A percentile compares a stretch with the other conserved stretches of the same genome.
These are phyloP conservation scores for Rhinichthys osculus DNA, from an alignment of 2,797 vertebrate species.

Conservation along the genomic window DNA sequence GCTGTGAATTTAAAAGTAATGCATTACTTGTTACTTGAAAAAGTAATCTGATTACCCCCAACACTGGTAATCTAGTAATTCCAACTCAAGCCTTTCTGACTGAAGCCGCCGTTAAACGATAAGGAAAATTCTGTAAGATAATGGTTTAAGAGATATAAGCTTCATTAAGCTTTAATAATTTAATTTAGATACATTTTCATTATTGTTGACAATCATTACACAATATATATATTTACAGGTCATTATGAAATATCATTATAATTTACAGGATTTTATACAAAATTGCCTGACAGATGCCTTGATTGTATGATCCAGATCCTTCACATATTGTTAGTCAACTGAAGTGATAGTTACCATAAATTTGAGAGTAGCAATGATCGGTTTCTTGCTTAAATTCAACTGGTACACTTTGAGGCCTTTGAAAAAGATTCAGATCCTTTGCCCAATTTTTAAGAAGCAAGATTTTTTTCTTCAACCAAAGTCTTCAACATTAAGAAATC, in stretches of 20 bases:
- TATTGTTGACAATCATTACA: conserved; percentile 86
- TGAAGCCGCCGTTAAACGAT: not conserved
- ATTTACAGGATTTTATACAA: conserved; percentile 87
- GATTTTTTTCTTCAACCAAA: conserved; percentile 66
- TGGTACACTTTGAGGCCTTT: conserved; percentile 77
- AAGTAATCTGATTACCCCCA: not conserved
- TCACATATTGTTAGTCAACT: conserved; percentile 71
- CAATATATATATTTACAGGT: conserved; percentile 84
- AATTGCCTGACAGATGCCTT: conserved; percentile 82
- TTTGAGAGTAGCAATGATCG: conserved; percentile 34
- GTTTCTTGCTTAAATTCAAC: conserved; percentile 68
- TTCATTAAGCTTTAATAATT: conserved; percentile 85
- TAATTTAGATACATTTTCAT: conserved; percentile 86
- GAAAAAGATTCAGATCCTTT: conserved; percentile 72
- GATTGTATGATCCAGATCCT: conserved; percentile 77
- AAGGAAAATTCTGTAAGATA: conserved; percentile 68
- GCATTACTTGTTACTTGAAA: not conserved
- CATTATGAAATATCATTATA: conserved; percentile 87
- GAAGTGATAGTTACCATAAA: conserved; percentile 31
- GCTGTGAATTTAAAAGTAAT: not conserved
- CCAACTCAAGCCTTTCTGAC: not conserved
- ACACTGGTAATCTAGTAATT: not conserved
- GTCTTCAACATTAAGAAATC: conserved; percentile 77
- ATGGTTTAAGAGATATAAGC: conserved; percentile 73
- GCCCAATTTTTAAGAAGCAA: conserved; percentile 45